Percentiles rank a stretch among this genome's conserved stretches.
Evolutionary conservation across 2,797 vertebrate species (phyloP).

Genomic region (Enteromius thamalakanensis): DNA sequence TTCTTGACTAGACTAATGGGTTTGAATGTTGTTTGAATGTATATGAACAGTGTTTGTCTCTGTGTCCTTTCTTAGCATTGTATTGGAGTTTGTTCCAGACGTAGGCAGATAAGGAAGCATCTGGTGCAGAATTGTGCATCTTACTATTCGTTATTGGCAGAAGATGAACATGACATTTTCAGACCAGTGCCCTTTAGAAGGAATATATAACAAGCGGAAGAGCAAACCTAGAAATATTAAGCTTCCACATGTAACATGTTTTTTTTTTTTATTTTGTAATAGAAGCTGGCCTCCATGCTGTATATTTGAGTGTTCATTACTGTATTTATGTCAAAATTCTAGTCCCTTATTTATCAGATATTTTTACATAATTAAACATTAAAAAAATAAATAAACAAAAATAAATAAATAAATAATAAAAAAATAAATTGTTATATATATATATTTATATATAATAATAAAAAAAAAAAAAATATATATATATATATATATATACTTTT

Average conservation of each 20-base stretch:
- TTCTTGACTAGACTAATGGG: constrained; percentile 21
- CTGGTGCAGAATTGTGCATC: constrained; percentile 3
- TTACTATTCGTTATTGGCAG: constrained; percentile 15
- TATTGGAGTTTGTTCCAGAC: constrained; percentile 3
- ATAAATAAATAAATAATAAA: no score
- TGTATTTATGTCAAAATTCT: neutral
- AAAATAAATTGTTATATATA: no score
- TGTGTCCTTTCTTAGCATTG: constrained; percentile 13
- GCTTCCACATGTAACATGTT: neutral
- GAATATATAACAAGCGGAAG: neutral
- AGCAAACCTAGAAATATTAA: constrained; percentile 12
- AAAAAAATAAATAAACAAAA: no score
- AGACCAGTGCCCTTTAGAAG: constrained; percentile 31
- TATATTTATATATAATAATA: no score
- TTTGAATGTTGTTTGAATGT: constrained; percentile 30
- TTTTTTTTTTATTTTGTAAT: no score
- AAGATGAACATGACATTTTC: constrained; percentile 40
- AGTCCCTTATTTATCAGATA: neutral
- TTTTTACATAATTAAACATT: no score
- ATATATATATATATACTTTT: no score
- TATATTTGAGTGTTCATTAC: no score
- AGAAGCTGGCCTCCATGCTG: no score
- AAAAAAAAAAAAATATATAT: no score
- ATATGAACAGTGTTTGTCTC: neutral
- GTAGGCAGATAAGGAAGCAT: constrained; percentile 18